Evolutionary conservation across 2,797 vertebrate species (phyloP), one percentile per base, ranked within the genome.

Genomic region (Etheostoma perlongum): DNA sequence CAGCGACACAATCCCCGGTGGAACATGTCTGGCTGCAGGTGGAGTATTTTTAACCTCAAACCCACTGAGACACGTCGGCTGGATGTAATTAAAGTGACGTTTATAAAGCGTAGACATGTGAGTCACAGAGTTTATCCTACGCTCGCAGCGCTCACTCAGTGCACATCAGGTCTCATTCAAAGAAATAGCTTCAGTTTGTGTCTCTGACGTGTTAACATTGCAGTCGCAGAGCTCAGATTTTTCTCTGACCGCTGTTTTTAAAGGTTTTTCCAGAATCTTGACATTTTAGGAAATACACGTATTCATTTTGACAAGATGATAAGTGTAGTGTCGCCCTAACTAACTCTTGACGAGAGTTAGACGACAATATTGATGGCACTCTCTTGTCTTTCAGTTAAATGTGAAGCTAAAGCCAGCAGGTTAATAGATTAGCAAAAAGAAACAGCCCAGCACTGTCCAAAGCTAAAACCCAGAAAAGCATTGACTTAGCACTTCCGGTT

Each of bases 21-120:
- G 81, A 71, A 47, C 27, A 2, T 4, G 74, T 47, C 18, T 23
- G 69, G 36, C 67, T 76, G 71, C 77, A 66, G 86, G 72, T 65
- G 76, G 82, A 67, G 21, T 79, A 65, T 85, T 85, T 87, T 81
- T 85, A 87, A 78, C 68, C n/a, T 52, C 27, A 64, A 61, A 47
- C 73, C 81, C 81, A 14, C 74, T 0, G 76, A 84, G 72, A 72
- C 30, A 10, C 12, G 68, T 69, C 2, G 74, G 47, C 73, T 74
- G 69, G 72, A 62, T 85, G 81, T 87, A 71, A 85, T 89, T 82
- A 88, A 83, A 76, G 65, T 63, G 61, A 25, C 72, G 36, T 82
- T 84, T 64, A 69, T 54, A 44, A 72, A 42, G 69, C 49, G 0
- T 2, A 67, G 57, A 57, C 44, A n/a, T 62, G 76, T 74, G 77